These are phyloP conservation scores for Stramonita haemastoma DNA, from an alignment of 2,888 invertebrate species.

Conservation along the genomic window DNA sequence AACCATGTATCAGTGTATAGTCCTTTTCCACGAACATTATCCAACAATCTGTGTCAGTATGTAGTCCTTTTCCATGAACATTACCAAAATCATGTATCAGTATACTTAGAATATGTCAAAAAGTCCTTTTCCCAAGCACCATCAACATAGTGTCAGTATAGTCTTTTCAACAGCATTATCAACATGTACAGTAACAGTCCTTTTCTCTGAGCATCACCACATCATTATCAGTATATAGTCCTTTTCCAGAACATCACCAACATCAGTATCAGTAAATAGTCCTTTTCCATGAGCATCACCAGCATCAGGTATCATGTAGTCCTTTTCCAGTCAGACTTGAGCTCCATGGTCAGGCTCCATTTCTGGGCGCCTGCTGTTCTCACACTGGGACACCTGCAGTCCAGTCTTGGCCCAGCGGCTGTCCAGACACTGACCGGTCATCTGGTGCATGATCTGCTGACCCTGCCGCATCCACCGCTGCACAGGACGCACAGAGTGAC, in stretches of 20 bases:
- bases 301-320: conserved; percentile 38
- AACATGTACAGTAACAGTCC: background rate
- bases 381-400: conserved; percentile 69
- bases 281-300: background rate
- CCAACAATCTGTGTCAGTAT: conserved; percentile 23
- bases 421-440: conserved; percentile 74
- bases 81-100: too few species aligned
- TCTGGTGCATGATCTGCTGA: conserved; percentile 63
- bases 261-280: background rate
- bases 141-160: background rate
- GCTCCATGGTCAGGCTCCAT: conserved; percentile 60
- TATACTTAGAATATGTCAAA: too few species aligned
- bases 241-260: background rate
- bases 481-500: conserved; percentile 7
- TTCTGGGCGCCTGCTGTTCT: conserved; percentile 60
- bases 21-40: background rate
- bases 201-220: background rate
- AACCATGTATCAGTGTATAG: conserved; percentile 30
- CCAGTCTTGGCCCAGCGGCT: conserved; percentile 69
- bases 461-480: conserved; percentile 62
- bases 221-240: background rate
- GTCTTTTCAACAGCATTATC: background rate
- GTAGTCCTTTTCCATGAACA: conserved; percentile 44
- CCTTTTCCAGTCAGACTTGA: conserved; percentile 41
- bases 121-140: too few species aligned